These are phyloP conservation scores for Lamprologus lemairii DNA, from an alignment of 2,113 vertebrate genomes.

Conservation along the genomic window DNA sequence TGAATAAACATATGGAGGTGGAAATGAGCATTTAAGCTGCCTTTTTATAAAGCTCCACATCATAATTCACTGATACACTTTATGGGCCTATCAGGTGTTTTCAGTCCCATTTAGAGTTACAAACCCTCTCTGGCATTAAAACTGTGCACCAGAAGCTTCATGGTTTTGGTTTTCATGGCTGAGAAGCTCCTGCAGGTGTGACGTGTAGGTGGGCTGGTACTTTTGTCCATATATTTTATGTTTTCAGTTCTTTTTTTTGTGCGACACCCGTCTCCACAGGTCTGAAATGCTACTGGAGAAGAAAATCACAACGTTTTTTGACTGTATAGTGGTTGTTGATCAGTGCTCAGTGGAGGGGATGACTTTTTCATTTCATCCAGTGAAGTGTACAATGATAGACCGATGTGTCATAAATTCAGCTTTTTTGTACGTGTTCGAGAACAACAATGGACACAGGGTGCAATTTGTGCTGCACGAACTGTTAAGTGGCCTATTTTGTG, in stretches of 20 bases:
- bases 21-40: not conserved
- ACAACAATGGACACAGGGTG: not conserved
- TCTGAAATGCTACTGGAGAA: not conserved
- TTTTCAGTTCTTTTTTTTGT: not conserved
- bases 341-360: not conserved
- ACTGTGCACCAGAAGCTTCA: not conserved
- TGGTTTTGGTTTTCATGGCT: not conserved
- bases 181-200: not conserved
- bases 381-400: not conserved
- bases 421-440: not conserved
- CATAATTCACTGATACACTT: not conserved
- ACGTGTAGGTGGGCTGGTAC: not conserved
- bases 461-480: not conserved
- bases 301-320: not conserved
- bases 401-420: not conserved
- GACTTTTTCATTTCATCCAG: not conserved
- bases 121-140: not conserved
- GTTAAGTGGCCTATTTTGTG: not conserved
- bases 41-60: not conserved
- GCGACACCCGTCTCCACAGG: not conserved
- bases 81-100: not conserved
- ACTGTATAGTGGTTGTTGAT: not conserved
- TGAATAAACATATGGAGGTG: not conserved
- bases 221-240: not conserved
- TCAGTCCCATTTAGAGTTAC: not conserved